These are phyloP conservation scores for Ferrisia virgata DNA, from an alignment of 2,888 invertebrate genomes.

Conservation along the genomic window DNA sequence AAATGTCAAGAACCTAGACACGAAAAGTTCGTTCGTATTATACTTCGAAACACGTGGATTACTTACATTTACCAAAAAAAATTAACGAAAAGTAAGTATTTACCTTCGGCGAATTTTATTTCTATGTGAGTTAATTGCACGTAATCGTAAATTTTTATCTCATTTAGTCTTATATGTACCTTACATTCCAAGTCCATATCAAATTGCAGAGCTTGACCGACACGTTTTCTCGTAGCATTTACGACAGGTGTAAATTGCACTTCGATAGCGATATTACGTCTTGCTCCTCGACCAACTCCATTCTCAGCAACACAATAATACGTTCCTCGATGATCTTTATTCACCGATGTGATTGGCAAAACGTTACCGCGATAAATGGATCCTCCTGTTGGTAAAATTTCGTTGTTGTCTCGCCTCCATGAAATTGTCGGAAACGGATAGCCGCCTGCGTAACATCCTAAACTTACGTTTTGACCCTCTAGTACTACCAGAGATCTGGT, in stretches of 20 bases:
- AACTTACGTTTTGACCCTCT: slow-evolving; percentile 70
- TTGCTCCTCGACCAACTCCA: slow-evolving; percentile 78
- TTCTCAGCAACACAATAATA: slow-evolving; percentile 92
- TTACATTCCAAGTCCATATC: slow-evolving; percentile 88
- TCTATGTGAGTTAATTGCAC: too few species aligned
- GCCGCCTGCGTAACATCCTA: slow-evolving; percentile 86
- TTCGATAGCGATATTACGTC: slow-evolving; percentile 83
- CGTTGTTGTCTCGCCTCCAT: slow-evolving; percentile 91
- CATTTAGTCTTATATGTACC: too few species aligned
- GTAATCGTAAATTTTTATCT: background rate
- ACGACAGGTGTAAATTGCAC: slow-evolving; percentile 88
- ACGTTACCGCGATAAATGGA: slow-evolving; percentile 78
- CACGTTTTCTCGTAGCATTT: slow-evolving; percentile 74
- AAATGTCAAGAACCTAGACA: background rate
- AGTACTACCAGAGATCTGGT: slow-evolving; percentile 78
- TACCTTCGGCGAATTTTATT: too few species aligned
- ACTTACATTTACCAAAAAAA: background rate
- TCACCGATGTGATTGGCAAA: slow-evolving; percentile 71
- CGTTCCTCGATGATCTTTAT: slow-evolving; percentile 86
- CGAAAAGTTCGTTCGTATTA: background rate
- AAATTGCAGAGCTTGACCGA: slow-evolving; percentile 85
- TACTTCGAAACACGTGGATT: background rate
- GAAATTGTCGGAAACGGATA: slow-evolving; percentile 81
- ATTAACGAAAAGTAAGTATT: background rate
- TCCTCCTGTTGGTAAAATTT: slow-evolving; percentile 86